A percentile compares a stretch with the other conserved stretches of the same genome.
phyloP scores from a whole-genome alignment of 2,888 invertebrate species.

The Cryptops parisi region DNA sequence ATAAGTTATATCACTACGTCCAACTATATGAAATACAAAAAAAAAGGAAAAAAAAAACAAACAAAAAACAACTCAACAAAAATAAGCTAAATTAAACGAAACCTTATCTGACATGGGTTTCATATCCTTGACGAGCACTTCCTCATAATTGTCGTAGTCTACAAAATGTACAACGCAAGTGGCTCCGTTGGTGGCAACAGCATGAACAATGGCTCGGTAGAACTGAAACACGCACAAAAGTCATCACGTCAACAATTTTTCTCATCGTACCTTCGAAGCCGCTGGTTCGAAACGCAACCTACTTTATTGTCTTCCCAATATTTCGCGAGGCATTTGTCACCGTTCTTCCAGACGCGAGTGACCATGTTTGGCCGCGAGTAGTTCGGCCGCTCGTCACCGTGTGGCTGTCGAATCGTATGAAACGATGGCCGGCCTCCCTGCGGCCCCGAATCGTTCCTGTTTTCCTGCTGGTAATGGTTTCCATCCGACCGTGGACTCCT shows the following conservation, averaged over 20 bases:
- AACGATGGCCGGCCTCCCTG: not conserved
- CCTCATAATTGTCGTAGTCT: slow-evolving; percentile 80
- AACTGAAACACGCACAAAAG: slow-evolving; percentile 40
- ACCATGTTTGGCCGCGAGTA: too few relatives aligned
- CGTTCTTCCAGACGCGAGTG: slow-evolving; percentile 51
- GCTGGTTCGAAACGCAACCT: slow-evolving; percentile 28
- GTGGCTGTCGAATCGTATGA: not conserved
- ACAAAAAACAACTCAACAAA: too few relatives aligned
- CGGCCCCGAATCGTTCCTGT: not conserved
- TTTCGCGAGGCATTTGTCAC: slow-evolving; percentile 72
- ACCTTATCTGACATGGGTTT: slow-evolving; percentile 38
- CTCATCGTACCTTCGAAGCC: not conserved
- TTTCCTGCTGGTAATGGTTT: not conserved
- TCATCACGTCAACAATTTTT: not conserved
- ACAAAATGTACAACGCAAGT: slow-evolving; percentile 74
- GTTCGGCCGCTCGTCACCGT: too few relatives aligned
- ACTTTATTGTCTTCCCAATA: slow-evolving; percentile 88
- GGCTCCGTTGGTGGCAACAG: slow-evolving; percentile 49
- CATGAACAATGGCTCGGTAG: slow-evolving; percentile 68
- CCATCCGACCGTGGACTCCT: not conserved
- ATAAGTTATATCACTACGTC: too few relatives aligned
- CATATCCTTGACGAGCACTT: slow-evolving; percentile 68
- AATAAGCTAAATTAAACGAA: too few relatives aligned
- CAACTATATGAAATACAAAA: too few relatives aligned
- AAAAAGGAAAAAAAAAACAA: too few relatives aligned